A percentile compares a stretch with the other conserved stretches of the same genome.
Conservation (phyloP, 2,113 vertebrate species). For the Beaufortia kweichowensis region DNA sequence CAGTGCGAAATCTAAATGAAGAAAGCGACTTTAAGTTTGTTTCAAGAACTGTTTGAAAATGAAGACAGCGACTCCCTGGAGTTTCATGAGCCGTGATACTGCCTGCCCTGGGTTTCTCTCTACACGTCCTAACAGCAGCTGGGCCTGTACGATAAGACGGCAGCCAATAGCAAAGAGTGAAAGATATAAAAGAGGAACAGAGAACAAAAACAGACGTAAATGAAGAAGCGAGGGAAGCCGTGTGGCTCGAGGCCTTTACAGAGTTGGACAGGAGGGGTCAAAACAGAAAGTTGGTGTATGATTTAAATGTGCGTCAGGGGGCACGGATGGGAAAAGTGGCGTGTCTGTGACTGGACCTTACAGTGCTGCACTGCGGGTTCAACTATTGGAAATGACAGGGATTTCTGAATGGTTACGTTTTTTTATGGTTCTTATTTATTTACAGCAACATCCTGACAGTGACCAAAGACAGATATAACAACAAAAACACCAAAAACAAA, state of each 20-base stretch:
- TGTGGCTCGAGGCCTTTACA: not conserved
- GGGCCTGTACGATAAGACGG: conserved; percentile 3
- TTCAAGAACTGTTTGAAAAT: conserved; percentile 12
- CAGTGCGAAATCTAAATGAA: not conserved
- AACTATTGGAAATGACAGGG: conserved; percentile 25
- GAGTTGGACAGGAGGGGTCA: not conserved
- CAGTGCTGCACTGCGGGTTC: conserved; percentile 23
- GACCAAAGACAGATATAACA: too few species aligned
- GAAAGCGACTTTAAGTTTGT: not conserved
- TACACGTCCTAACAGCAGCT: conserved; percentile 27
- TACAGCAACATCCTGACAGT: too few species aligned
- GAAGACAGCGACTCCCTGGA: not conserved
- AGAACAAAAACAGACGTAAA: not conserved
- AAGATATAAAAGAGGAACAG: conserved; percentile 3
- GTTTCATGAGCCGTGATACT: not conserved
- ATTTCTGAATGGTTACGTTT: conserved; percentile 2
- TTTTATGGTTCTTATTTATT: too few species aligned
- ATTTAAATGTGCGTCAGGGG: conserved; percentile 33
- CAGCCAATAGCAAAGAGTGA: conserved; percentile 1
- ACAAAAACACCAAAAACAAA: too few species aligned
- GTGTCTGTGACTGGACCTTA: conserved; percentile 32
- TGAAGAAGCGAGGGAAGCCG: not conserved
- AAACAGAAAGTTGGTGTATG: not conserved
- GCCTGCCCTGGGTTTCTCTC: conserved; percentile 2
- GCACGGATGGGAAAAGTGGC: not conserved